Conservation (phyloP, 1,140 invertebrate species). For the Euborellia annulipes region DNA sequence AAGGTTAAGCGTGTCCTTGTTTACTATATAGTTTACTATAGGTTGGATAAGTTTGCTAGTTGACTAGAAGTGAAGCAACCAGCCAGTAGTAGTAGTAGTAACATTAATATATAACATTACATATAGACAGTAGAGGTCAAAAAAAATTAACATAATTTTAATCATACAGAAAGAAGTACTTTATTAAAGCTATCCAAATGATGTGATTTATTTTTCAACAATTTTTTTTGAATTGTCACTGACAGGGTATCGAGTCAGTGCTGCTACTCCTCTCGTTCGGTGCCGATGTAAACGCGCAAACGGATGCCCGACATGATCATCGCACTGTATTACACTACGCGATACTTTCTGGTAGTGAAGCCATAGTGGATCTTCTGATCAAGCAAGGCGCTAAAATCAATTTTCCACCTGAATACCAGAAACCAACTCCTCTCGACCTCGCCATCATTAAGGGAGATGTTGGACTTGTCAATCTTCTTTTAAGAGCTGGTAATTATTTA, state of each 20-base stretch:
- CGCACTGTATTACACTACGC: constrained; percentile 75
- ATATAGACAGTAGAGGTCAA: too few species aligned
- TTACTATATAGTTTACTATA: too few species aligned
- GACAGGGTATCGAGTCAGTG: constrained; percentile 57
- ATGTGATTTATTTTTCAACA: too few species aligned
- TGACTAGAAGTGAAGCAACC: too few species aligned
- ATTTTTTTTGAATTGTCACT: too few species aligned
- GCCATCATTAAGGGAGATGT: constrained; percentile 69
- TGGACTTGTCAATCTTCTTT: constrained; percentile 47
- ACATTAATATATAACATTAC: too few species aligned
- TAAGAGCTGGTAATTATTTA: constrained; percentile 44
- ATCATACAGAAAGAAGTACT: too few species aligned
- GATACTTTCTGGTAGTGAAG: constrained; percentile 60
- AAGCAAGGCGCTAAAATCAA: constrained; percentile 62
- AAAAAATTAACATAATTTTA: too few species aligned
- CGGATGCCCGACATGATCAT: constrained; percentile 62
- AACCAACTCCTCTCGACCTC: constrained; percentile 68
- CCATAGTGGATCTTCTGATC: constrained; percentile 62
- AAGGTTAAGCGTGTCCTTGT: too few species aligned
- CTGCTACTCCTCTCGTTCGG: constrained; percentile 60
- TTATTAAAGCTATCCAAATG: too few species aligned
- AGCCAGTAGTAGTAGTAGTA: too few species aligned
- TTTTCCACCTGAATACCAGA: constrained; percentile 48
- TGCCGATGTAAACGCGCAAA: constrained; percentile 66
- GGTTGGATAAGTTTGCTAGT: too few species aligned